Evolutionary conservation across 2,888 invertebrate genomes (phyloP), one percentile per base, ranked within the genome.

Genomic region (Netelia virgata): DNA sequence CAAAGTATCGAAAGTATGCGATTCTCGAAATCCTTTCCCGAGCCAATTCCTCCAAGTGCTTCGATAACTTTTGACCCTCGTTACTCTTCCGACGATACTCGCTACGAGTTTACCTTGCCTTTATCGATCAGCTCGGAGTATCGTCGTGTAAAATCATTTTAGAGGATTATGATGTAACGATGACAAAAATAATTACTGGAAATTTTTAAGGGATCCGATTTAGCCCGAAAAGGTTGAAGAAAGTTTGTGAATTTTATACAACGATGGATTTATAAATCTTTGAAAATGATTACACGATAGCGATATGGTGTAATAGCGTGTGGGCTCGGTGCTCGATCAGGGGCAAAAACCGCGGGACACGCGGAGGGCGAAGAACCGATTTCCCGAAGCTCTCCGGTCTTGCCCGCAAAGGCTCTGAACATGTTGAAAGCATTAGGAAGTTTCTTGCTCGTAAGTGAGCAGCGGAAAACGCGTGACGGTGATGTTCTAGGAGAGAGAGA

Each of bases 401-500:
- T 36, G 64, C 72, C 14, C 53, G 36, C 18, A 47, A 47, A 28
- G 43, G 18, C 18, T 69, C 72, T 43, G 88, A 91, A 88, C 91
- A 90, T 90, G 91, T 89, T 91, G 91, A 91, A 91, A 90, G 92
- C 91, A 91, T 92, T 91, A 92, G 92, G 89, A 90, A 90, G 91
- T 92, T 92, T 92, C 91, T 92, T 92, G 92, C 89, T 50, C 82
- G 75, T 74, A 83, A 74, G 86, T 57, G 69, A 82, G 74, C 57
- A 82, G 69, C 41, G 78, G 53, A 68, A 68, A 74, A 74, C 77
- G 73, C 74, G 68, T 55, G 28, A 10, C 61, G 43, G 69, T 73
- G 81, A 76, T 81, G 70, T 70, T 68, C 63, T 36, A 57, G 57
- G 68, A 73, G 76, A 64, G 70, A 74, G 53, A 70, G 43, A 64